These are phyloP conservation scores for Lasioglossum figueresi DNA, from an alignment of 2,888 invertebrate species.

Conservation along the genomic window DNA sequence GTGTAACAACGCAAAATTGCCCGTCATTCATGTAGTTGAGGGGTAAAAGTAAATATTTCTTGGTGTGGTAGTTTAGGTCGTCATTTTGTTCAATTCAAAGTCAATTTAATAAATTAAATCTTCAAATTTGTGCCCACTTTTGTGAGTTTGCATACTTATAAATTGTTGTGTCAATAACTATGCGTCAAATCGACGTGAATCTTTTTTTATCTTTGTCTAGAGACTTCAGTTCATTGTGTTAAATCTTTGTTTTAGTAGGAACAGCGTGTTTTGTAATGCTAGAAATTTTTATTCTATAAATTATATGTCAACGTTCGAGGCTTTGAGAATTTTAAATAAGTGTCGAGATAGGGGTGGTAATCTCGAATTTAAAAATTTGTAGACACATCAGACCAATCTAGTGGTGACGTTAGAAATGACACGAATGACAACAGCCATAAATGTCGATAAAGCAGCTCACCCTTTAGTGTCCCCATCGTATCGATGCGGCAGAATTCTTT, in stretches of 20 bases:
- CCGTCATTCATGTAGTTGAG: background rate
- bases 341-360: background rate
- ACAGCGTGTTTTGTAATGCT: background rate
- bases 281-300: background rate
- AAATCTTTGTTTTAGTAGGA: background rate
- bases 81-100: background rate
- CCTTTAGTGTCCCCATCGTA: conserved; percentile 64
- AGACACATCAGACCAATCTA: conserved; percentile 75
- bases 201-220: background rate
- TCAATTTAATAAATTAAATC: background rate
- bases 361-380: conserved; percentile 9
- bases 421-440: conserved; percentile 32
- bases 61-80: background rate
- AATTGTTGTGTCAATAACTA: background rate
- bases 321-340: background rate
- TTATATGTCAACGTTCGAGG: background rate
- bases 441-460: conserved; percentile 78
- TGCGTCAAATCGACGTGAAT: background rate
- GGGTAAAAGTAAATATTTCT: background rate
- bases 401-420: conserved; percentile 72
- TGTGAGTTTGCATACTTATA: no score
- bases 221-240: background rate
- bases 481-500: conserved; percentile 81
- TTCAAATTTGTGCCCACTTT: background rate
- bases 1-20: background rate